Evolutionary conservation across 2,113 vertebrate species (phyloP).

Genomic region (Thalassoma bifasciatum): DNA sequence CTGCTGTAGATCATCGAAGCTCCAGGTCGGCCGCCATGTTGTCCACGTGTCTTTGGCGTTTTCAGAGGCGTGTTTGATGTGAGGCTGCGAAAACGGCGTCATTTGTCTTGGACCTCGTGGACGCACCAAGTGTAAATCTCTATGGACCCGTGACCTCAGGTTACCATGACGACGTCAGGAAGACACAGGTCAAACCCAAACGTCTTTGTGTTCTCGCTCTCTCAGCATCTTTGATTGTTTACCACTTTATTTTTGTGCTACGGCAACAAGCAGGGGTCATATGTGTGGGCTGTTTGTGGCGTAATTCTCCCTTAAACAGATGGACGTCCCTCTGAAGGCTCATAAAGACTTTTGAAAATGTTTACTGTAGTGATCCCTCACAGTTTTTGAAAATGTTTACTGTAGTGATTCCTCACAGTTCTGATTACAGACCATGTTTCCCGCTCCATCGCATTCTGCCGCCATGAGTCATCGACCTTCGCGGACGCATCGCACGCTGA

Average conservation of each 20-base stretch:
- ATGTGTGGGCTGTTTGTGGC: constrained; percentile 63
- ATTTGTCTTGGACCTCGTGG: too few species aligned
- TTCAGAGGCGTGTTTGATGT: too few species aligned
- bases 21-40: too few species aligned
- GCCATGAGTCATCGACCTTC: constrained; percentile 51
- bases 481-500: constrained; percentile 27
- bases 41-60: too few species aligned
- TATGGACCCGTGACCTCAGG: too few species aligned
- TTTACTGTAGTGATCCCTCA: constrained; percentile 55
- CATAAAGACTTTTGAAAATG: constrained; percentile 71
- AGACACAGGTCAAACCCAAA: too few species aligned
- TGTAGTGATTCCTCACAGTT: constrained; percentile 35
- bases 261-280: constrained; percentile 42
- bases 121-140: too few species aligned
- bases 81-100: too few species aligned
- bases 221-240: too few species aligned
- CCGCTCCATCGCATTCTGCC: constrained; percentile 57
- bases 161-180: too few species aligned
- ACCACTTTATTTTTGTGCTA: constrained; percentile 47
- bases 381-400: constrained; percentile 61
- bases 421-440: constrained; percentile 47
- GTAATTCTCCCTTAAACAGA: constrained; percentile 58
- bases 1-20: too few species aligned
- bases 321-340: constrained; percentile 61
- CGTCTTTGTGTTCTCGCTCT: too few species aligned